Conservation (phyloP, 1,140 invertebrate genomes). For the Teleogryllus occipitalis region DNA sequence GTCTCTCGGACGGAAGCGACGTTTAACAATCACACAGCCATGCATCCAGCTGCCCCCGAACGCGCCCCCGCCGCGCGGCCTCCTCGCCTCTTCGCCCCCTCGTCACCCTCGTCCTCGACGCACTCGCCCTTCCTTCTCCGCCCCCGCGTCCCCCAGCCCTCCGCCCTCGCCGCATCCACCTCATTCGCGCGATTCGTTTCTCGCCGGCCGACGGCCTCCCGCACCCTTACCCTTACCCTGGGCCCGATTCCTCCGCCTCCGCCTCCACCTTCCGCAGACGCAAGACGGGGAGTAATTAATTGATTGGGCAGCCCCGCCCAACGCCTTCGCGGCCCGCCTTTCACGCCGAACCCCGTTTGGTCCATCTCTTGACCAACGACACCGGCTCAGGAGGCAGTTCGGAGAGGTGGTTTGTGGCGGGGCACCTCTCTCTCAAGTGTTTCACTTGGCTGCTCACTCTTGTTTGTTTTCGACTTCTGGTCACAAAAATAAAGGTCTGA, state of each 20-base stretch:
- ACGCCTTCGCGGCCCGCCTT: background rate
- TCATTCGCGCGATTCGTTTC: slow-evolving; percentile 17
- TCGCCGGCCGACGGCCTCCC: background rate
- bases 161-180: slow-evolving; percentile 16
- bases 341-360: too few relatives aligned
- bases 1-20: background rate
- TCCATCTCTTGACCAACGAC: too few relatives aligned
- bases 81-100: background rate
- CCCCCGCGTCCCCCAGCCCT: slow-evolving; percentile 16
- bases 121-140: slow-evolving; percentile 12
- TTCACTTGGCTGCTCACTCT: too few relatives aligned
- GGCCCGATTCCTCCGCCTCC: background rate
- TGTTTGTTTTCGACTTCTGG: too few relatives aligned
- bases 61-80: too few relatives aligned
- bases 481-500: too few relatives aligned
- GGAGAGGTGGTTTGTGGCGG: too few relatives aligned
- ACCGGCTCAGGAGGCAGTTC: too few relatives aligned
- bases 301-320: background rate
- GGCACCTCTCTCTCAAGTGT: too few relatives aligned
- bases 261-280: background rate
- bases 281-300: slow-evolving; percentile 1
- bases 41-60: background rate
- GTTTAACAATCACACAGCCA: slow-evolving; percentile 4
- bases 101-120: too few relatives aligned
- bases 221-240: too few relatives aligned